Evolutionary conservation across 2,888 invertebrate species (phyloP).

Genomic region (Ophioninae sp.): DNA sequence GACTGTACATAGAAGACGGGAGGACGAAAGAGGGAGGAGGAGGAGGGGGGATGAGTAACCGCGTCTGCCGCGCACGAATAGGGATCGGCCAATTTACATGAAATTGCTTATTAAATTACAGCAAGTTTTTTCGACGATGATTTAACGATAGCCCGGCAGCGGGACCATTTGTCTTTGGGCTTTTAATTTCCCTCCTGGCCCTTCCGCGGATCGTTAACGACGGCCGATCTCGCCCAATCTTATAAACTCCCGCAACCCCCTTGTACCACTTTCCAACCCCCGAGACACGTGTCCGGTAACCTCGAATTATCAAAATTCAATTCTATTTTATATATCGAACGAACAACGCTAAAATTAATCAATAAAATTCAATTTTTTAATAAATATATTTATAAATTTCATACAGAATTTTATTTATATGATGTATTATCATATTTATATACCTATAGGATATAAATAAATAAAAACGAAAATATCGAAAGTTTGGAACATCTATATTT

Average conservation of each 20-base stretch:
- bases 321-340: no score
- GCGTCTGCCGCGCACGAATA: conserved; percentile 24
- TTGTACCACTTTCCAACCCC: neutral
- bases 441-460: no score
- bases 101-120: conserved; percentile 80
- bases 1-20: conserved; percentile 11
- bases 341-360: no score
- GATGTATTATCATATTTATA: no score
- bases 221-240: conserved; percentile 15
- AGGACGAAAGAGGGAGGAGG: neutral
- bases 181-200: conserved; percentile 72
- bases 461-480: no score
- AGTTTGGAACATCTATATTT: no score
- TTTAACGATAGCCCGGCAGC: conserved; percentile 72
- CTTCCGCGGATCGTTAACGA: conserved; percentile 56
- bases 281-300: no score
- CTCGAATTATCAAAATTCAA: neutral
- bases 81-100: conserved; percentile 77
- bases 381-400: no score
- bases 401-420: no score
- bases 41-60: neutral
- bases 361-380: no score
- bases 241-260: conserved; percentile 11
- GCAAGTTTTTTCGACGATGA: conserved; percentile 77
- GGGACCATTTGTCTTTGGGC: conserved; percentile 77